Base-by-base conservation (phyloP, 2,888 invertebrate genomes). In the Epinotia ramella region DNA sequence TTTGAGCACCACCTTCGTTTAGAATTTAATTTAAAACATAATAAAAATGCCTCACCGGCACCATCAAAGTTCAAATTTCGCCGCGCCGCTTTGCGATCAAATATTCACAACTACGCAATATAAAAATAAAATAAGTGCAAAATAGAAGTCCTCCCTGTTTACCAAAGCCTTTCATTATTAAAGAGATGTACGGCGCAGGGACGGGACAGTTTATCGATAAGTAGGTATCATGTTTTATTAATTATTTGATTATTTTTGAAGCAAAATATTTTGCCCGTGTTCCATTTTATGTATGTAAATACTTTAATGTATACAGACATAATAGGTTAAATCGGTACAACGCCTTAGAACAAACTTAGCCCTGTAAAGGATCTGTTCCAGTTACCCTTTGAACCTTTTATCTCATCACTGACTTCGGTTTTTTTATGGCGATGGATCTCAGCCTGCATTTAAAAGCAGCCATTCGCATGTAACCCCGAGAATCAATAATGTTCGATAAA, bases 91-190 rank as follows among this genome's bases (percentile, higher is more conserved):
- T 20, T 33, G 44, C 40, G 40, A 46, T 68, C 57, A 24, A 59
- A 60, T 44, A 69, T 49, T 46, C 64, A 57, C 44, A 64, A 69
- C 57, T 57, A 57, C 63, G 70, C 66, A 60, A 68, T 62, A 78
- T 73, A 68, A 82, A 82, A 82, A 80, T 78, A 82, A 82, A 80
- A 79, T 78, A 80, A 81, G 81, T 77, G 79, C 78, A 73, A 67
- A 68, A 79, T 79, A 78, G 78, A 78, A 28, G 77, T 33, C 80
- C 77, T 74, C 81, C 81, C 79, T 89, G 90, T 88, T 90, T 88
- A 86, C 86, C 80, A 89, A 94, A 93, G 90, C 91, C 92, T 88
- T 93, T 85, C 89, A 94, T 94, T 93, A 93, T 92, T 92, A 92
- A 93, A 91, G 91, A 90, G 90, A 90, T 87, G 86, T 86, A 88